A percentile compares a stretch with the other conserved stretches of the same genome.
phyloP scores from a whole-genome alignment of 2,797 vertebrate genomes.

The Mormyrus hasselquistii region DNA sequence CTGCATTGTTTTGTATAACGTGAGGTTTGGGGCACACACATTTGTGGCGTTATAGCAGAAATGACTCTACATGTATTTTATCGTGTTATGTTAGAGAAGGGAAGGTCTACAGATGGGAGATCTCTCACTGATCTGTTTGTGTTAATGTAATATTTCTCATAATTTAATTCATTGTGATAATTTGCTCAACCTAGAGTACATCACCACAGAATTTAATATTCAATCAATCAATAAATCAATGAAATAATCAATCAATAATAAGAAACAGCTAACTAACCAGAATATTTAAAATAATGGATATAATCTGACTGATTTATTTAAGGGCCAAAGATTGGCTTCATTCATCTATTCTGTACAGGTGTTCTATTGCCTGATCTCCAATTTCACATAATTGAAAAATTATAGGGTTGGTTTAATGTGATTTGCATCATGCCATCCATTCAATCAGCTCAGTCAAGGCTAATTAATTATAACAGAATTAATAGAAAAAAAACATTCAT shows the following conservation, averaged over 20 bases:
- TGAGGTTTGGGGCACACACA: background rate
- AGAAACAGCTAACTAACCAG: background rate
- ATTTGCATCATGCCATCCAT: conserved; percentile 12
- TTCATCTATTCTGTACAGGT: background rate
- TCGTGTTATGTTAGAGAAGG: background rate
- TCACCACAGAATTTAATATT: background rate
- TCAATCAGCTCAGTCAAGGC: conserved; percentile 4
- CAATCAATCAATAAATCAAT: background rate
- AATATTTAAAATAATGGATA: background rate
- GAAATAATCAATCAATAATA: background rate
- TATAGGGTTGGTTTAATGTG: conserved; percentile 9
- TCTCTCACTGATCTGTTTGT: background rate
- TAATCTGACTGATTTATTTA: conserved; percentile 1
- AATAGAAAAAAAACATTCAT: conserved; percentile 4
- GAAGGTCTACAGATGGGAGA: background rate
- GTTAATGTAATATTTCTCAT: background rate
- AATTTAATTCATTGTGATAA: background rate
- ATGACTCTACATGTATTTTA: background rate
- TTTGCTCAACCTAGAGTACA: background rate
- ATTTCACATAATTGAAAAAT: conserved; percentile 8
- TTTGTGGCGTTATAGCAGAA: background rate
- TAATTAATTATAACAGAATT: conserved; percentile 12
- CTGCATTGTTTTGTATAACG: background rate
- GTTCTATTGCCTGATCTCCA: background rate
- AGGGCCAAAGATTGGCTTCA: background rate